These are phyloP conservation scores for Ailuropoda melanoleuca DNA, from an alignment of 2,113 vertebrate genomes.

Conservation along the genomic window DNA sequence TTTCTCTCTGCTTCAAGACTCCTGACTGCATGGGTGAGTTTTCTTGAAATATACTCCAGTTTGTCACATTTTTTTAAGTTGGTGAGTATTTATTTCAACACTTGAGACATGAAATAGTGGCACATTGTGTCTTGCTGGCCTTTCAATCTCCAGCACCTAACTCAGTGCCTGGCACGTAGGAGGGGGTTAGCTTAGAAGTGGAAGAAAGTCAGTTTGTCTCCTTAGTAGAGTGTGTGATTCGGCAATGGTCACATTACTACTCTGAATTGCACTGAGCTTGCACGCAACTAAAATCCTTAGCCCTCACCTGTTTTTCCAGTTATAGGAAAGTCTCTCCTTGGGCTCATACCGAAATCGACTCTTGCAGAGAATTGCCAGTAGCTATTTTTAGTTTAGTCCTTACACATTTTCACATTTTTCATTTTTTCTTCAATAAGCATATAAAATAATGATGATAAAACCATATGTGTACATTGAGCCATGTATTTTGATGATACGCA, in stretches of 20 bases:
- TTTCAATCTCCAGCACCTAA: fast-evolving
- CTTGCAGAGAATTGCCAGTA: background rate
- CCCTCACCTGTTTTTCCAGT: background rate
- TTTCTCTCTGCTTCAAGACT: background rate
- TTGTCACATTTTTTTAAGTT: background rate
- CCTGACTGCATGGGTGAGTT: background rate
- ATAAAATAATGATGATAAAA: background rate
- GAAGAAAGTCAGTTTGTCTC: background rate
- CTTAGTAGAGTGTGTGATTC: fast-evolving
- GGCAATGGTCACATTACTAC: fast-evolving
- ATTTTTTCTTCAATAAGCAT: background rate
- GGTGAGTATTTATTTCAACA: background rate
- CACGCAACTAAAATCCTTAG: background rate
- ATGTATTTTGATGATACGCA: background rate
- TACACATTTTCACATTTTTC: background rate
- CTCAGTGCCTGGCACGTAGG: fast-evolving
- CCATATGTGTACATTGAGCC: fast-evolving
- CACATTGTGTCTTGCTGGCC: background rate
- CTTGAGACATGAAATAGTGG: no score
- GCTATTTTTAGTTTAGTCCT: background rate
- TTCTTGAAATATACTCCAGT: background rate
- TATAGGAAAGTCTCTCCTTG: background rate
- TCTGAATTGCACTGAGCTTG: fast-evolving
- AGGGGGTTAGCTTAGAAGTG: fast-evolving
- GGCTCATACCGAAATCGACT: fast-evolving